Evolutionary conservation across 2,888 invertebrate species (phyloP).

Genomic region (Parasteatoda lunata): DNA sequence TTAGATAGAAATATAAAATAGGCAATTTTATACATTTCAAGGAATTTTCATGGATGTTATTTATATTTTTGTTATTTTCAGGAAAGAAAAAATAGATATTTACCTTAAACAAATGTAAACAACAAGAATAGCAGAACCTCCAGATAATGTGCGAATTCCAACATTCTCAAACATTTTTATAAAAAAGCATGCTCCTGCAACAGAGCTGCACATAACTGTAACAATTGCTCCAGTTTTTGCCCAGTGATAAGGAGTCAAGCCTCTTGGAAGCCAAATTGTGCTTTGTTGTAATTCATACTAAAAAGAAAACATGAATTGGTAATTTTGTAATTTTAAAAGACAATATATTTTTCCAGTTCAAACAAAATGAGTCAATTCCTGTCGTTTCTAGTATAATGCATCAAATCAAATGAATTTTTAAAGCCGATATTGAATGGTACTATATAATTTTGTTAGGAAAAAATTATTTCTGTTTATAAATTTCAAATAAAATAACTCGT

Average conservation of each 20-base stretch:
- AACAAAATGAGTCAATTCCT: no score
- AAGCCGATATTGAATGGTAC: no score
- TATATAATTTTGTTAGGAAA: no score
- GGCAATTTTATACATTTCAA: no score
- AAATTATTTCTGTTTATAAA: no score
- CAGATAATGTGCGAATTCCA: conserved; percentile 85
- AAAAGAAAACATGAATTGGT: neutral
- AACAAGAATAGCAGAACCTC: conserved; percentile 86
- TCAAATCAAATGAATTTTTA: no score
- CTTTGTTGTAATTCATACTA: conserved; percentile 70
- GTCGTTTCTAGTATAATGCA: no score
- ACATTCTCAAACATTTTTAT: conserved; percentile 86
- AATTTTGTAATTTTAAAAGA: neutral
- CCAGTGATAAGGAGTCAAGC: conserved; percentile 86
- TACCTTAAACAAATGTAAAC: conserved; percentile 89
- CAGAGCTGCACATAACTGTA: conserved; percentile 84
- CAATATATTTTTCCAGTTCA: neutral
- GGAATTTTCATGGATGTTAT: no score
- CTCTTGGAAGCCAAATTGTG: conserved; percentile 70
- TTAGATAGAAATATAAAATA: no score
- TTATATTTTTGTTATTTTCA: neutral
- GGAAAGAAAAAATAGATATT: conserved; percentile 71
- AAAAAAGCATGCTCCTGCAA: conserved; percentile 85
- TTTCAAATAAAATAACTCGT: no score
- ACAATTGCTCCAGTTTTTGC: conserved; percentile 86